Conservation (phyloP, 2,888 invertebrate species). For the Lasioglossum oenotherae region DNA sequence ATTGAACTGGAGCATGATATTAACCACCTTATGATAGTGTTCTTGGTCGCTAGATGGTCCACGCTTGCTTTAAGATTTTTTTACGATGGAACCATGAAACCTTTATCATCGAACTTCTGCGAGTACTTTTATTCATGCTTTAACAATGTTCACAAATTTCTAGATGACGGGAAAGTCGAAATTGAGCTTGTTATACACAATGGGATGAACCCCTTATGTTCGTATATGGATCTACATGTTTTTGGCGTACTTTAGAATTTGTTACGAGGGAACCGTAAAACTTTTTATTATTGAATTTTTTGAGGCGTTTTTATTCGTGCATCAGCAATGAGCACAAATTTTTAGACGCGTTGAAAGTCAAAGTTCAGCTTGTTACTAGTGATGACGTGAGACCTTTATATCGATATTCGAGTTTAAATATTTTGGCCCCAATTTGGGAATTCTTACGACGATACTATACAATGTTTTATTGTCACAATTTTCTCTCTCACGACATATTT, state of each 20-base stretch:
- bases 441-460: not conserved
- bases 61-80: not conserved
- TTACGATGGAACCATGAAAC: not conserved
- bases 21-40: not conserved
- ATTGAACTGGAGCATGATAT: not conserved
- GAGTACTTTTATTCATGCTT: not conserved
- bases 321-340: not conserved
- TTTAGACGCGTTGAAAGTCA: not conserved
- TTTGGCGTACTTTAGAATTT: not conserved
- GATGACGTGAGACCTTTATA: too few species aligned
- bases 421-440: not conserved
- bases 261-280: not conserved
- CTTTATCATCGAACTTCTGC: not conserved
- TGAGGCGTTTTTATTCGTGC: not conserved
- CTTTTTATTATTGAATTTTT: not conserved
- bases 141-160: not conserved
- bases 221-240: not conserved
- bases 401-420: not conserved
- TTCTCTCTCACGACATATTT: not conserved
- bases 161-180: not conserved
- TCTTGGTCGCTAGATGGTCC: not conserved
- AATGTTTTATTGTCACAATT: not conserved
- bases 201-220: not conserved
- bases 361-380: not conserved
- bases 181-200: not conserved